phyloP scores from a whole-genome alignment of 2,797 vertebrate species.

The Macroramphosus scolopax region DNA sequence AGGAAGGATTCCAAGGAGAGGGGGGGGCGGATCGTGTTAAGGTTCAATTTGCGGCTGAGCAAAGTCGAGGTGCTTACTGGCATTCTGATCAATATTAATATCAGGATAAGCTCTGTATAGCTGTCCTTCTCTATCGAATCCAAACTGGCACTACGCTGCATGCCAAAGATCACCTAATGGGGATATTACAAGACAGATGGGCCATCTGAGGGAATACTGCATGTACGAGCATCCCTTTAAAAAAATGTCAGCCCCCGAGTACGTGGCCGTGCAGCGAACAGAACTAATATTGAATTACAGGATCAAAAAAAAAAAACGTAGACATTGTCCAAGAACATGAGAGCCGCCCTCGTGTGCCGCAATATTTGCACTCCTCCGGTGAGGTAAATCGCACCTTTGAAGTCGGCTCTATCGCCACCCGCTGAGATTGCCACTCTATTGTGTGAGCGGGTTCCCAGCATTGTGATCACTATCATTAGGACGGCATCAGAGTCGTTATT shows the following conservation, averaged over 20 bases:
- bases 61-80: slow-evolving; percentile 39
- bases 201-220: slow-evolving; percentile 6
- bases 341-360: slow-evolving; percentile 25
- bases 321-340: slow-evolving; percentile 44
- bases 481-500: slow-evolving; percentile 64
- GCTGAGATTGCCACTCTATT: slow-evolving; percentile 58
- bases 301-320: slow-evolving; percentile 48
- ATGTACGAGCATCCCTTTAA: not conserved
- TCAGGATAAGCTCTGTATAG: slow-evolving; percentile 38
- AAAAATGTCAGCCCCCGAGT: slow-evolving; percentile 3
- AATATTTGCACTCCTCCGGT: slow-evolving; percentile 41
- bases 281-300: slow-evolving; percentile 20
- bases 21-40: slow-evolving; percentile 38
- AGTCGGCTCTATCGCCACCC: slow-evolving; percentile 42
- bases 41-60: slow-evolving; percentile 54
- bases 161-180: slow-evolving; percentile 6
- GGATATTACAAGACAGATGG: slow-evolving; percentile 8
- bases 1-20: slow-evolving; percentile 39
- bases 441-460: slow-evolving; percentile 53
- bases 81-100: slow-evolving; percentile 61
- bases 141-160: slow-evolving; percentile 15
- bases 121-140: slow-evolving; percentile 26
- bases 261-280: slow-evolving; percentile 3
- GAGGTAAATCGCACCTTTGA: slow-evolving; percentile 67
- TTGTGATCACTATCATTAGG: slow-evolving; percentile 72